These are phyloP conservation scores for Podarcis raffonei DNA, from an alignment of 2,113 vertebrate species.

Conservation along the genomic window DNA sequence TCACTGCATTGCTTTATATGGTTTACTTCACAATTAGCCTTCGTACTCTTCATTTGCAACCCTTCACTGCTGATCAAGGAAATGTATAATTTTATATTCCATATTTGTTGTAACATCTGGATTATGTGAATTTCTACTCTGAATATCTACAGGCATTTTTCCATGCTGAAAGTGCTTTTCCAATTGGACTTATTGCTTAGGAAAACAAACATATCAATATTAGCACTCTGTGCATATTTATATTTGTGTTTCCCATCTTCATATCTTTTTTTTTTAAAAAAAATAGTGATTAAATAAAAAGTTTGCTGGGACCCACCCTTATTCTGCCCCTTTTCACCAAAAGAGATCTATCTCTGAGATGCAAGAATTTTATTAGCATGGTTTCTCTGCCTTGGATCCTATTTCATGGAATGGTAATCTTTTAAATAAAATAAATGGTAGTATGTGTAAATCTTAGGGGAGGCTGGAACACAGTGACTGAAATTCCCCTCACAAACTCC, in stretches of 20 bases:
- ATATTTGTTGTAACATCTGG: background rate
- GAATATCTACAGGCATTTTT: background rate
- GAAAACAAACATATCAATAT: background rate
- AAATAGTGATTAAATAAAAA: background rate
- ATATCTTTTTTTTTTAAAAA: background rate
- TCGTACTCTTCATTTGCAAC: slow-evolving; percentile 3
- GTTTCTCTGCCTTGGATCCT: background rate
- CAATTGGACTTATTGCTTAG: background rate
- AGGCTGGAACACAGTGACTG: background rate
- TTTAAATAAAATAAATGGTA: background rate
- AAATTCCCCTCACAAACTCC: background rate
- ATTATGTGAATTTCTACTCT: background rate
- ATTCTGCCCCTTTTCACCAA: background rate
- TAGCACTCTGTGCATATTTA: background rate
- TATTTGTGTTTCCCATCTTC: background rate
- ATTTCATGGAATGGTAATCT: background rate
- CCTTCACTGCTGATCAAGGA: background rate
- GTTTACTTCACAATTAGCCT: slow-evolving; percentile 15
- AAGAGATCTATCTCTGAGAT: background rate
- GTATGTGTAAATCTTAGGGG: background rate
- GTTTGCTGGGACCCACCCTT: no score
- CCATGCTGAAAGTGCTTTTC: slow-evolving; percentile 15
- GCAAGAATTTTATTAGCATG: background rate
- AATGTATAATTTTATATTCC: slow-evolving; percentile 2
- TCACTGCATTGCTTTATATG: slow-evolving; percentile 28